Evolutionary conservation across 2,797 vertebrate genomes (phyloP), one percentile per base, ranked within the genome.

Genomic region (Craterocephalus amniculus): DNA sequence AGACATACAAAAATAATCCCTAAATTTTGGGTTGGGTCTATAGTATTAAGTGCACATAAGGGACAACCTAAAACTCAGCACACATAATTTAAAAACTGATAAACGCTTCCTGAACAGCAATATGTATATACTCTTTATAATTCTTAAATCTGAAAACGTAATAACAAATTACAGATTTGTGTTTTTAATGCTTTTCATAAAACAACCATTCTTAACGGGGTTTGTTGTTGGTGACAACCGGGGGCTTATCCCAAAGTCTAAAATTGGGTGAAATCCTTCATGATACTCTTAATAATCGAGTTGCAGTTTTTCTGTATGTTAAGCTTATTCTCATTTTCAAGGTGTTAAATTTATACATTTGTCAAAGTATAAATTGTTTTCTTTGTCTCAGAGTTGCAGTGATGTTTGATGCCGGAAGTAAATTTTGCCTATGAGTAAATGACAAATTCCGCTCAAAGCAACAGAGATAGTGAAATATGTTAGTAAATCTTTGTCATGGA

Each of bases 221-320:
- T 45, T n/a, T 3, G 43, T 45, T 20, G 3, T 20, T 9, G n/a
- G 43, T 45, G 43, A 45, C 20, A n/a, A 2, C 1, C 7, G 9
- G 20, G 20, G 43, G n/a, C 20, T 48, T 48, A 38, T 38, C 18
- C 43, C 43, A 48, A 10, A n/a, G 43, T 48, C 20, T n/a, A 48
- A 16, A 54, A 27, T 27, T n/a, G n/a, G n/a, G n/a, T n/a, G n/a
- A n/a, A n/a, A n/a, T n/a, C n/a, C n/a, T n/a, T n/a, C n/a, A n/a
- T n/a, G n/a, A n/a, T n/a, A n/a, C n/a, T n/a, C n/a, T n/a, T n/a
- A n/a, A n/a, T n/a, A n/a, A n/a, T n/a, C n/a, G n/a, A n/a, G n/a
- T n/a, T 61, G 43, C 57, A 54, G 66, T 74, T 81, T 70, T 74
- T 64, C 74, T 70, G 78, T 85, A 73, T 78, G 70, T 74, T 16